Base-by-base conservation (phyloP, 2,888 invertebrate genomes). In the Drosophila cognata region DNA sequence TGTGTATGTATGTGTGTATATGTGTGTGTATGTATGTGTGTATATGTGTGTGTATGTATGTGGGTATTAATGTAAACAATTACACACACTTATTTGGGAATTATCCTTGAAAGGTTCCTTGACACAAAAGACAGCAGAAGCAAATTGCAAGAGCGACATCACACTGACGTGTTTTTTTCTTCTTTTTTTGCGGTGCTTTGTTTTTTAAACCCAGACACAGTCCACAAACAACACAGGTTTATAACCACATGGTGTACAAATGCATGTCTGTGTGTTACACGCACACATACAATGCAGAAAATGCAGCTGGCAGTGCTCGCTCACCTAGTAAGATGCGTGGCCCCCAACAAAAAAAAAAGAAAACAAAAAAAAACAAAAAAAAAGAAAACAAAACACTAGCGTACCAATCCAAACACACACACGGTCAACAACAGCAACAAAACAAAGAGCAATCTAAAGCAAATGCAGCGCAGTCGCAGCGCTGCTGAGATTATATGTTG, bases 61-160 rank as follows among this genome's bases (percentile, higher is more conserved):
- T 60, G 25, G 31, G 28, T 35, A 25, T 28, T 25, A 5, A 48
- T 59, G 35, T 59, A 51, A 18, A 64, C 41, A 67, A 56, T 62
- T 36, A 60, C 53, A 48, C 31, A 33, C 53, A 55, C 48, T 51
- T 61, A 58, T 66, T 63, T 65, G 62, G 35, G 28, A 62, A 66
- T 66, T 88, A 90, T 91, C 92, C 91, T 91, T 92, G 92, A 91
- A 91, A 87, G 88, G 91, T 91, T 91, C 81, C 81, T 91, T 91
- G 90, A 91, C 92, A 77, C 81, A 81, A 70, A 69, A 64, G 61
- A 62, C 63, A 59, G 56, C 74, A 69, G 50, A 68, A 69, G 71
- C 55, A 68, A 75, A 66, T 57, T 71, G 66, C 70, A 63, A 68
- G 60, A 52, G 70, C 64, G 48, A 48, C 65, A 46, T 63, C 51